A percentile compares a stretch with the other conserved stretches of the same genome.
Evolutionary conservation across 2,113 vertebrate species (phyloP).

Genomic region (Lichenostomus cassidix): DNA sequence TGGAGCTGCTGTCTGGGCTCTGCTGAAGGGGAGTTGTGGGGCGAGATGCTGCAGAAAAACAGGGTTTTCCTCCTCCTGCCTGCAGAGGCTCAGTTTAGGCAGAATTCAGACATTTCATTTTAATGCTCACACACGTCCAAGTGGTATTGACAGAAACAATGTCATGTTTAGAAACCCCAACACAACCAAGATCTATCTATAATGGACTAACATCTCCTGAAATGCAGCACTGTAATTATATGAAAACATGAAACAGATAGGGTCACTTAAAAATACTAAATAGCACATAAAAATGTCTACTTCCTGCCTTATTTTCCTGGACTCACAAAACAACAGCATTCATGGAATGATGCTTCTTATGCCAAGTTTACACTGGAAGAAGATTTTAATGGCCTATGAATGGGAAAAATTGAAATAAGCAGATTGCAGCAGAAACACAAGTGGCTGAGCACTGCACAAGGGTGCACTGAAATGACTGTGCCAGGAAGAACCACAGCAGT

Average conservation of each 20-base stretch:
- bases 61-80: neutral
- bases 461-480: neutral
- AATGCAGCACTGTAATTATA: neutral
- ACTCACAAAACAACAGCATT: neutral
- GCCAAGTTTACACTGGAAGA: neutral
- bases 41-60: neutral
- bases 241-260: neutral
- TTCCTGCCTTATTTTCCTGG: neutral
- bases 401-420: neutral
- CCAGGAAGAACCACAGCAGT: neutral
- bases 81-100: neutral
- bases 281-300: neutral
- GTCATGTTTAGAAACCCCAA: neutral
- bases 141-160: neutral
- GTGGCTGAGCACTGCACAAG: neutral
- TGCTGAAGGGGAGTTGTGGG: neutral
- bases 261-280: neutral
- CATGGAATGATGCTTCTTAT: neutral
- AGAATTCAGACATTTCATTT: neutral
- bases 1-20: neutral
- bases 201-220: neutral
- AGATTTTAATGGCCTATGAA: neutral
- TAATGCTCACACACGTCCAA: neutral
- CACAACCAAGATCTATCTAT: neutral
- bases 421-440: neutral